A percentile compares a stretch with the other conserved stretches of the same genome.
These are phyloP conservation scores for Pachyramphus minor DNA, from an alignment of 2,113 vertebrate genomes.

Conservation along the genomic window DNA sequence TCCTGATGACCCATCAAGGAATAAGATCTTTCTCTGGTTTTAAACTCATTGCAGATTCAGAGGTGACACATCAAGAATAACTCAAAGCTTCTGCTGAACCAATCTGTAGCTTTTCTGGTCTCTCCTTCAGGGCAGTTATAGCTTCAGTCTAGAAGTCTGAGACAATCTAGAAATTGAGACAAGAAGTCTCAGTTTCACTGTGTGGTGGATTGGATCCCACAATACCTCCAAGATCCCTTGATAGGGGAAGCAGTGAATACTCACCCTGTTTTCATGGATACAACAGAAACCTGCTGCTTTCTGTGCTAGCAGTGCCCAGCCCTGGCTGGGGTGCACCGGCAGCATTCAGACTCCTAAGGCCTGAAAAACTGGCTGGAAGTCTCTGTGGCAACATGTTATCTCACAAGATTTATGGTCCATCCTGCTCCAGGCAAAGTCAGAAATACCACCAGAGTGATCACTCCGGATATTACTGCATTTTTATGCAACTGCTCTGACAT, in stretches of 20 bases:
- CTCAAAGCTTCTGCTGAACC: neutral
- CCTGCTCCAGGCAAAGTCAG: neutral
- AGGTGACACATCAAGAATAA: neutral
- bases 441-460: neutral
- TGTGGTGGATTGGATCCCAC: neutral
- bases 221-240: neutral
- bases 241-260: neutral
- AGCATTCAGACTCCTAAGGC: neutral
- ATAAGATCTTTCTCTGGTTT: neutral
- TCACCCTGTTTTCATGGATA: neutral
- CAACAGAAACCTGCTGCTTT: neutral
- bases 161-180: too few relatives aligned
- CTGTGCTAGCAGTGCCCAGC: neutral
- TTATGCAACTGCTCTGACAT: neutral
- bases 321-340: neutral
- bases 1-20: neutral
- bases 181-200: neutral
- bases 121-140: neutral
- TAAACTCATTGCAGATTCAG: neutral
- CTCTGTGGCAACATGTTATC: neutral
- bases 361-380: slow-evolving; percentile 40
- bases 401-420: neutral
- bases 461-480: neutral
- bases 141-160: too few relatives aligned
- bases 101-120: neutral